Conservation (phyloP, 2,113 vertebrate species). For the Gnathonemus longibarbis region DNA sequence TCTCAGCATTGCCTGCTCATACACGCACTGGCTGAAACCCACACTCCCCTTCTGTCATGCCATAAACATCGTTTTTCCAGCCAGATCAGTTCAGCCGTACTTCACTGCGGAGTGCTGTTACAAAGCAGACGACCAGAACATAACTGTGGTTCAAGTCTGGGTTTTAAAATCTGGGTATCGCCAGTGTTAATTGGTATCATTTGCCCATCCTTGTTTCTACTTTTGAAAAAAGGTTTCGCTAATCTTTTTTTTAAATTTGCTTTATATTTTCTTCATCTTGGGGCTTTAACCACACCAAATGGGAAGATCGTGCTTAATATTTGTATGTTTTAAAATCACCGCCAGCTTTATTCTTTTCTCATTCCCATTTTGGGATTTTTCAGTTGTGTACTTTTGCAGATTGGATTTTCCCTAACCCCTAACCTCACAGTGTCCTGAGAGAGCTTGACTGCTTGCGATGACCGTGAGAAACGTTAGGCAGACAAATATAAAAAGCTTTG, state of each 20-base stretch:
- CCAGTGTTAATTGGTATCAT: background rate
- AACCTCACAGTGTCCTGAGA: background rate
- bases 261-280: background rate
- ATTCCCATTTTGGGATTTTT: background rate
- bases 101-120: background rate
- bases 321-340: background rate
- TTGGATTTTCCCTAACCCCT: background rate
- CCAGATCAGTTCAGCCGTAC: background rate
- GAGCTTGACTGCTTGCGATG: background rate
- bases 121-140: background rate
- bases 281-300: background rate
- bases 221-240: background rate
- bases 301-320: background rate
- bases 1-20: background rate
- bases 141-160: background rate
- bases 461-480: background rate
- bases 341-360: background rate
- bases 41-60: background rate
- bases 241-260: background rate
- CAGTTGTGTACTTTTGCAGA: background rate
- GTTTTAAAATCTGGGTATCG: background rate
- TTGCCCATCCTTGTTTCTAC: background rate
- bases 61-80: background rate
- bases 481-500: background rate
- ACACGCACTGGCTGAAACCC: background rate